Base-by-base conservation (phyloP, 2,797 vertebrate species). In the Sebastes steindachneri region DNA sequence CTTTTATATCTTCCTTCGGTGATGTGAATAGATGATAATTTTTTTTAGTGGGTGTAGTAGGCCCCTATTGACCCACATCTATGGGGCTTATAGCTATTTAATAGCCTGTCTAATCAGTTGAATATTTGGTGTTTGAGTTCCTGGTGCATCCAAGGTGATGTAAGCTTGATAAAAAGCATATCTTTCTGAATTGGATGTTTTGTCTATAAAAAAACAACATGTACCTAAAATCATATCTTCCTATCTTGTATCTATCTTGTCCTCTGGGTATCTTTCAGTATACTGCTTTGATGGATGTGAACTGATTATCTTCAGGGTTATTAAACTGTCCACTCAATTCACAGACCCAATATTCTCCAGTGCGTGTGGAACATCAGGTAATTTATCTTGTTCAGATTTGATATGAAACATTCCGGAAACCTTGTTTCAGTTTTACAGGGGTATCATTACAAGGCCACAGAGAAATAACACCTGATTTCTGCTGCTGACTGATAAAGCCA, bases 401-500 rank as follows among this genome's bases (percentile, higher is more conserved):
- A 83, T 60, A 11, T 5, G 66, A 71, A n/a, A 59, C 51, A 5
- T 12, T 25, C 26, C 6, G 73, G 10, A 58, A 67, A 58, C 5
- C 60, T 5, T 14, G 74, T 75, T 64, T 70, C 54, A 31, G 58
- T 55, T 62, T 79, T 51, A 28, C 58, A 29, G 29, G 11, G 48
- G 54, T 4, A 37, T 78, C 80, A 51, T 75, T n/a, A 82, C 75
- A 55, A 31, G 81, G 28, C 48, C 63, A 3, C 19, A 15, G 37
- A 70, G 74, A 7, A 41, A 23, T 7, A 58, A 3, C 60, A 17
- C 6, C 68, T 51, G 79, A 63, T 77, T 67, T 3, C 81, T 84
- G 84, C 60, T 1, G 37, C 60, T 0, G 26, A 15, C 73, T 83
- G 88, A 84, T 80, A 72, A 75, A 83, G 51, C 64, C 60, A 8